Percentiles rank a stretch among this genome's conserved stretches.
These are phyloP conservation scores for Drosophila nannoptera DNA, from an alignment of 1,140 invertebrate genomes.

Conservation along the genomic window DNA sequence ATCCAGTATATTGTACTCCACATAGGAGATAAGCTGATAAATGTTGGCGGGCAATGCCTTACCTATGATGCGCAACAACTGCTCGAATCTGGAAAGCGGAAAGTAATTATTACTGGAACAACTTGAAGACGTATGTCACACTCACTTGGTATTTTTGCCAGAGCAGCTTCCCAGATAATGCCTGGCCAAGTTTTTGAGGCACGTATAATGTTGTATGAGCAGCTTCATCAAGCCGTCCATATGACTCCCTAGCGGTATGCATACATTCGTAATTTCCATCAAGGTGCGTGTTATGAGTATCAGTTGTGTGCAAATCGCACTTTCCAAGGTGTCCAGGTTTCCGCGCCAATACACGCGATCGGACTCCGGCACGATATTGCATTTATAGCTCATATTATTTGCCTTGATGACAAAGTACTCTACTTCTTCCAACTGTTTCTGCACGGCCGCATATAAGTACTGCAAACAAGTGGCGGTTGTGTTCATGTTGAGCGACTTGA, in stretches of 20 bases:
- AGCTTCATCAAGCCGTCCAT: constrained; percentile 70
- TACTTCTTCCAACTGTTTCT: constrained; percentile 71
- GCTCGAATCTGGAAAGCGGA: constrained; percentile 80
- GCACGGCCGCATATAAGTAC: constrained; percentile 59
- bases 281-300: constrained; percentile 66
- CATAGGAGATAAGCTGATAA: constrained; percentile 81
- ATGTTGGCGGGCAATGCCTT: constrained; percentile 81
- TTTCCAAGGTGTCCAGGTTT: constrained; percentile 59
- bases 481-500: constrained; percentile 56
- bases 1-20: constrained; percentile 80
- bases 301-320: constrained; percentile 70
- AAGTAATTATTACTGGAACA: neutral
- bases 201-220: constrained; percentile 67
- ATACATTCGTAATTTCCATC: constrained; percentile 61
- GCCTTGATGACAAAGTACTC: constrained; percentile 73
- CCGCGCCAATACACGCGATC: constrained; percentile 65
- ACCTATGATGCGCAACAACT: constrained; percentile 81
- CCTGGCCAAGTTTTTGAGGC: constrained; percentile 67
- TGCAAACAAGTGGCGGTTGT: constrained; percentile 61
- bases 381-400: constrained; percentile 68
- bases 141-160: constrained; percentile 61
- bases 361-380: constrained; percentile 62
- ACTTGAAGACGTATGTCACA: neutral
- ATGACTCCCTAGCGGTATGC: constrained; percentile 58
- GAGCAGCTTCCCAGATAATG: constrained; percentile 57